Evolutionary conservation across 1,140 invertebrate genomes (phyloP).

Genomic region (Aphelinus certus): DNA sequence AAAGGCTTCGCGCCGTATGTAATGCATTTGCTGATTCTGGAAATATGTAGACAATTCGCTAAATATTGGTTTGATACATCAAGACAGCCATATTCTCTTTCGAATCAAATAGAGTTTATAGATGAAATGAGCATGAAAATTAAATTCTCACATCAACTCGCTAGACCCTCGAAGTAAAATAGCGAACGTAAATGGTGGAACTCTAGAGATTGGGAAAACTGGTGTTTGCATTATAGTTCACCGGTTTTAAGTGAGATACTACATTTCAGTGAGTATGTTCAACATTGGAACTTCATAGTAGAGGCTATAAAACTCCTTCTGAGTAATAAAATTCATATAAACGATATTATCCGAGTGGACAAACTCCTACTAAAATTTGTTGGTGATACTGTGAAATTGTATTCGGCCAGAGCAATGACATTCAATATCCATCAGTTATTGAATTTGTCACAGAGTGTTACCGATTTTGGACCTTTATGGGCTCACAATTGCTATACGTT

Average conservation of each 20-base stretch:
- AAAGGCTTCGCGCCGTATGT: slow-evolving; percentile 24
- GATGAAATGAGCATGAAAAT: background rate
- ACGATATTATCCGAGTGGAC: background rate
- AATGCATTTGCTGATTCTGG: slow-evolving; percentile 18
- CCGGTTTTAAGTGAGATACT: background rate
- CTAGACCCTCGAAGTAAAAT: background rate
- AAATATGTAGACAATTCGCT: slow-evolving; percentile 24
- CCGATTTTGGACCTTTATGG: slow-evolving; percentile 21
- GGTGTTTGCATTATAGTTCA: slow-evolving; percentile 39
- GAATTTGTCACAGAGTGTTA: slow-evolving; percentile 15
- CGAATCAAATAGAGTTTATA: background rate
- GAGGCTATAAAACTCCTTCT: slow-evolving; percentile 10
- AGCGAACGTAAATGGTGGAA: slow-evolving; percentile 37
- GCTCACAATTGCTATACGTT: slow-evolving; percentile 5
- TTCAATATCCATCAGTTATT: slow-evolving; percentile 23
- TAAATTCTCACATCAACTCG: too few species aligned
- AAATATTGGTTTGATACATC: slow-evolving; percentile 11
- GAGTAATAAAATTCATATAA: background rate
- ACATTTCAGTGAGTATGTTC: too few species aligned
- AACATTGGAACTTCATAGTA: background rate
- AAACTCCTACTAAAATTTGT: slow-evolving; percentile 8
- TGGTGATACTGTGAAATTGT: slow-evolving; percentile 1
- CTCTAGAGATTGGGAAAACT: slow-evolving; percentile 38
- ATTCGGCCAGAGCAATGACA: slow-evolving; percentile 19
- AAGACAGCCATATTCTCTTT: background rate